A percentile compares a stretch with the other conserved stretches of the same genome.
Evolutionary conservation across 2,888 invertebrate species (phyloP).

Genomic region (Diaprepes abbreviatus): DNA sequence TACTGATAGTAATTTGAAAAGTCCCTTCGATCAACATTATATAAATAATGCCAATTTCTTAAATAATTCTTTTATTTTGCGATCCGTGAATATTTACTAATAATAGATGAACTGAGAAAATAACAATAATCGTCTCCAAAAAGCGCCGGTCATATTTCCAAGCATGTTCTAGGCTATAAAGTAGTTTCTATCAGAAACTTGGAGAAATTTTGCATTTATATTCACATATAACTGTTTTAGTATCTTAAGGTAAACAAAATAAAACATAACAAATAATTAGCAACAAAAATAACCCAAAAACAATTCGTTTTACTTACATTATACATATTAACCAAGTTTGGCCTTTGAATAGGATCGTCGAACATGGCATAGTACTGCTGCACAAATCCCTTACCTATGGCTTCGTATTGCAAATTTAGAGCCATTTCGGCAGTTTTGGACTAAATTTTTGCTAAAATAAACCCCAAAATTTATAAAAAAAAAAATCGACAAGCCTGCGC

Average conservation of each 20-base stretch:
- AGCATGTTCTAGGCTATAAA: too few species aligned
- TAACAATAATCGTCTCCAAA: too few species aligned
- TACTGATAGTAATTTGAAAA: too few species aligned
- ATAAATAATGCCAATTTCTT: too few species aligned
- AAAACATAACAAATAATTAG: conserved; percentile 7
- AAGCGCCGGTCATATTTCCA: too few species aligned
- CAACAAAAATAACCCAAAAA: conserved; percentile 19
- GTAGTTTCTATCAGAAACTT: too few species aligned
- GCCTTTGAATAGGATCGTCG: conserved; percentile 87
- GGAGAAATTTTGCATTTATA: too few species aligned
- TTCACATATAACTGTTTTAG: neutral
- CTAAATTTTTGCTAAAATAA: conserved; percentile 28
- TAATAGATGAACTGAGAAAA: too few species aligned
- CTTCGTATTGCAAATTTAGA: conserved; percentile 92
- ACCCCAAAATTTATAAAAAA: conserved; percentile 29
- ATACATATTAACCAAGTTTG: conserved; percentile 90
- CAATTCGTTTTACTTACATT: conserved; percentile 80
- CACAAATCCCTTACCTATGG: conserved; percentile 94
- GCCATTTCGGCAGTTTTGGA: conserved; percentile 73
- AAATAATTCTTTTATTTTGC: too few species aligned
- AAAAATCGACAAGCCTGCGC: conserved; percentile 20
- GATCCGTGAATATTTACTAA: too few species aligned
- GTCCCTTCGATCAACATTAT: too few species aligned
- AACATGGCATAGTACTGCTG: conserved; percentile 93
- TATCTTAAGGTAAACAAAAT: neutral